These are phyloP conservation scores for Diabrotica balteata DNA, from an alignment of 2,888 invertebrate genomes.

Conservation along the genomic window DNA sequence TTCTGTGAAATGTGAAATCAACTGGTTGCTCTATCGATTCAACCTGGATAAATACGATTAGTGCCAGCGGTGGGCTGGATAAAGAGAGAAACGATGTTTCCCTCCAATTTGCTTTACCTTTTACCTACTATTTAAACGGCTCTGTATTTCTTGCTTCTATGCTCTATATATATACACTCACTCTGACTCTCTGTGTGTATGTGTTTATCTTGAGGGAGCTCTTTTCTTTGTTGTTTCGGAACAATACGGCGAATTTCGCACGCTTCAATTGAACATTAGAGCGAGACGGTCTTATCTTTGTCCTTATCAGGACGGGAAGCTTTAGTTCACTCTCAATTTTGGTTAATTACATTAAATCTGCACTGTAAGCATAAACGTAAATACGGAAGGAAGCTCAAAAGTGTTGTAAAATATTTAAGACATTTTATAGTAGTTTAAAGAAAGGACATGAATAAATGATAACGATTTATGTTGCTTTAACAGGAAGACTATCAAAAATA, in stretches of 20 bases:
- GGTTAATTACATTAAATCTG: background rate
- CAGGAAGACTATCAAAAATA: too few relatives aligned
- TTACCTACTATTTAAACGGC: constrained; percentile 25
- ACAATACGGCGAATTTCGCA: constrained; percentile 13
- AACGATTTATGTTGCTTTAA: too few relatives aligned
- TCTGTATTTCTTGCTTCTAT: constrained; percentile 14
- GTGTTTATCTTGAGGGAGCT: constrained; percentile 8
- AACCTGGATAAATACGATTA: constrained; percentile 29
- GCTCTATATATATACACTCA: background rate
- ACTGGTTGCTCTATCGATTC: constrained; percentile 34
- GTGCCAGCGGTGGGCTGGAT: constrained; percentile 9
- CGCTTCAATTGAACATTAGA: constrained; percentile 13
- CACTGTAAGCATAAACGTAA: too few relatives aligned
- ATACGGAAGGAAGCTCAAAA: too few relatives aligned
- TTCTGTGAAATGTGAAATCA: constrained; percentile 18
- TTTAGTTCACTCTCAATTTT: background rate
- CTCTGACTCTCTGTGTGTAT: constrained; percentile 7
- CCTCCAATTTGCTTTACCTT: constrained; percentile 31
- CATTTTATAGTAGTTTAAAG: too few relatives aligned
- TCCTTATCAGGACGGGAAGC: background rate
- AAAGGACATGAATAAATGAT: too few relatives aligned
- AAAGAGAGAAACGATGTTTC: constrained; percentile 29
- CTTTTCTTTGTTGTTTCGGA: constrained; percentile 12
- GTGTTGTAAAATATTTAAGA: too few relatives aligned
- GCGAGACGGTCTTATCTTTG: constrained; percentile 7